Conservation (phyloP, 2,888 invertebrate genomes). For the Ennomos fuscantarius region DNA sequence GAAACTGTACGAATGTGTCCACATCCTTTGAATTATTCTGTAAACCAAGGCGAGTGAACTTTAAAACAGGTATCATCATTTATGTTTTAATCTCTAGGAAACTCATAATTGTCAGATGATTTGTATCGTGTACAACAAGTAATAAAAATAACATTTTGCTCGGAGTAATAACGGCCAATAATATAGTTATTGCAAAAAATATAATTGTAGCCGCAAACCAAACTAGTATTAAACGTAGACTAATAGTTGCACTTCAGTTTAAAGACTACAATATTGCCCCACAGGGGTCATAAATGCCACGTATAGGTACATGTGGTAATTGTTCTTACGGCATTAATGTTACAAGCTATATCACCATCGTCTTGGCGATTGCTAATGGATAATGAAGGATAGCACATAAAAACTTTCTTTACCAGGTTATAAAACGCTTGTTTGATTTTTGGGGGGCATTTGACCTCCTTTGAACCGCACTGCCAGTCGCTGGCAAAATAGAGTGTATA, state of each 20-base stretch:
- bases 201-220: constrained; percentile 34
- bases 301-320: constrained; percentile 7
- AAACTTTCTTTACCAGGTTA: no score
- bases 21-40: no score
- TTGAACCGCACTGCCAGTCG: no score
- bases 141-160: constrained; percentile 27
- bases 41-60: not conserved
- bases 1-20: no score
- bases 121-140: constrained; percentile 20
- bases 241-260: constrained; percentile 25
- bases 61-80: not conserved
- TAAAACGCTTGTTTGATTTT: no score
- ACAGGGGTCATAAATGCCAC: constrained; percentile 14
- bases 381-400: no score
- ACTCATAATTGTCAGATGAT: constrained; percentile 20
- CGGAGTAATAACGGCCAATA: constrained; percentile 26
- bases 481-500: no score
- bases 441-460: no score
- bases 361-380: no score
- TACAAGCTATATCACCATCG: not conserved
- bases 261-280: constrained; percentile 18
- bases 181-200: constrained; percentile 30
- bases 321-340: constrained; percentile 21
- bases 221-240: constrained; percentile 19
- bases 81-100: not conserved